Base-by-base conservation (phyloP, 2,113 vertebrate species). In the Elachura formosa region DNA sequence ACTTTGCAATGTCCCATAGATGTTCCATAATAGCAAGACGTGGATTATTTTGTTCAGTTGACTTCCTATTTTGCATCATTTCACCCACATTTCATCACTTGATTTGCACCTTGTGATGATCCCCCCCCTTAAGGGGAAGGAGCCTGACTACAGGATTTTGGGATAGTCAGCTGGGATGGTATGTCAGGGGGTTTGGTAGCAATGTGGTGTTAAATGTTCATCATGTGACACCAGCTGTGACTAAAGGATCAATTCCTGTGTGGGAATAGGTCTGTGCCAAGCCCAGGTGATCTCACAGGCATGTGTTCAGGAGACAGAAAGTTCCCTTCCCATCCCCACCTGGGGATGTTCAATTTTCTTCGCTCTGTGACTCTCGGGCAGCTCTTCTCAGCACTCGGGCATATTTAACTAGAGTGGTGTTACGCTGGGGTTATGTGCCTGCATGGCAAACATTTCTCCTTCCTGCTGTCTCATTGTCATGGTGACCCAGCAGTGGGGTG, bases 401-500 rank as follows among this genome's bases (percentile, higher is more conserved):
- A 43, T 97, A 87, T 97, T 97, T 97, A 73, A 96, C 76, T 41
- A 94, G 69, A 82, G 89, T 55, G 0, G 68, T 96, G 94, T 94
- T 96, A 86, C 5, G 0, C 88, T 40, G 92, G 85, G 96, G 89
- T 97, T 94, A 91, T 93, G 92, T 94, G 96, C 21, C 93, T 95
- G 82, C 90, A 93, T 82, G 92, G 94, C 97, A 97, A 97, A 97
- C 97, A 97, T 97, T 94, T 94, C 97, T 95, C 86, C 86, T 92
- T 96, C 85, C 59, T 82, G 82, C 94, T 96, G 96, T 96, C 96
- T 97, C 87, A 95, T 96, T 96, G 92, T 89, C 97, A 97, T 98
- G 97, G 97, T 95, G 95, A 97, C 96, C 83, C 62, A 68, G 92
- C 82, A 69, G 28, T 85, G 80, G 55, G 88, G n/a, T 86, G 83